Evolutionary conservation across 2,797 vertebrate species (phyloP).

Genomic region (Periophthalmus magnuspinnatus): DNA sequence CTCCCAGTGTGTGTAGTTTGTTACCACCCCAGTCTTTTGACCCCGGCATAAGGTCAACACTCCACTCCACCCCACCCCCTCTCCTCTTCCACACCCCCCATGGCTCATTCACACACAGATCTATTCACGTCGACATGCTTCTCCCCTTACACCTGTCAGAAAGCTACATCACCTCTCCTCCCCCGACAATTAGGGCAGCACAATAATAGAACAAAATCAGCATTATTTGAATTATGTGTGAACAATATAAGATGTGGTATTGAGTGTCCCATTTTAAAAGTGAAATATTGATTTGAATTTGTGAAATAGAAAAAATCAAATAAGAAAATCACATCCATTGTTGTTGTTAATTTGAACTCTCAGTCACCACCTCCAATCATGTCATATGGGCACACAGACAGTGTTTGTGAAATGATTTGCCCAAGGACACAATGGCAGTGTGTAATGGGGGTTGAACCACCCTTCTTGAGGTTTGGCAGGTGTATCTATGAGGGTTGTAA

Average conservation of each 20-base stretch:
- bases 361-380: neutral
- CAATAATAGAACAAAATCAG: neutral
- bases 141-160: slow-evolving; percentile 45
- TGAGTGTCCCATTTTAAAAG: neutral
- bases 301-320: neutral
- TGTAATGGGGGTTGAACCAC: neutral
- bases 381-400: neutral
- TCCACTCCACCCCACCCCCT: slow-evolving; percentile 1
- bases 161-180: slow-evolving; percentile 27
- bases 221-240: neutral
- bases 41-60: slow-evolving; percentile 52
- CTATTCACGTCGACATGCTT: slow-evolving; percentile 47
- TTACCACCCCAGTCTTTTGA: slow-evolving; percentile 23
- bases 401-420: neutral
- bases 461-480: neutral
- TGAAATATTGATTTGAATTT: neutral
- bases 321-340: neutral
- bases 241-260: neutral
- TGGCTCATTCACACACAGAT: slow-evolving; percentile 39
- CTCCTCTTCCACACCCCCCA: slow-evolving; percentile 3
- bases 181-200: slow-evolving; percentile 15
- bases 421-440: neutral
- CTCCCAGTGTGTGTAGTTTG: slow-evolving; percentile 13
- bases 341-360: neutral
- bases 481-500: neutral